A percentile compares a stretch with the other conserved stretches of the same genome.
Evolutionary conservation across 1,140 invertebrate species (phyloP).

Genomic region (Drosophila persimilis): DNA sequence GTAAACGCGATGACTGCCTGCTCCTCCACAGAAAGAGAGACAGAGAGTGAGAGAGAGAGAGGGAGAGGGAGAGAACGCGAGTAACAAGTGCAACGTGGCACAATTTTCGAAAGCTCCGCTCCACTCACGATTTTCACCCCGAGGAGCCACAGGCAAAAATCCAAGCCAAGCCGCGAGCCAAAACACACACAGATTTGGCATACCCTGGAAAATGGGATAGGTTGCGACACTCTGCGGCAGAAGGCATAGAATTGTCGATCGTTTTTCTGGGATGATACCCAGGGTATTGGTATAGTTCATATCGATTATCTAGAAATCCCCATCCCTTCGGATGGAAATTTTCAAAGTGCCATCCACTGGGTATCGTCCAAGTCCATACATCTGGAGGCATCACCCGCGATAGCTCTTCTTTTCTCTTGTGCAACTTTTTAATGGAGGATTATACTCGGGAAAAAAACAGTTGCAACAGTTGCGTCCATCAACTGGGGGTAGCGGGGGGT

Average conservation of each 20-base stretch:
- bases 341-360: not conserved
- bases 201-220: not conserved
- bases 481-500: conserved; percentile 54
- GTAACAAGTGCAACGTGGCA: conserved; percentile 78
- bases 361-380: not conserved
- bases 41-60: not conserved
- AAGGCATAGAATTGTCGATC: too few species aligned
- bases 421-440: conserved; percentile 67
- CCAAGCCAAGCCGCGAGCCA: conserved; percentile 45
- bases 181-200: conserved; percentile 42
- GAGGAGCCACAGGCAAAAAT: conserved; percentile 19
- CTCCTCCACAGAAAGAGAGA: not conserved
- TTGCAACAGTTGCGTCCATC: conserved; percentile 71
- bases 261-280: too few species aligned
- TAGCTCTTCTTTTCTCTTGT: conserved; percentile 16
- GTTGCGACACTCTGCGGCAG: too few species aligned
- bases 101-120: conserved; percentile 62
- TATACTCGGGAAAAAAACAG: conserved; percentile 52
- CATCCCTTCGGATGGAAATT: too few species aligned
- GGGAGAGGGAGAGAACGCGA: conserved; percentile 9
- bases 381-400: not conserved
- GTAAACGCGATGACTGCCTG: conserved; percentile 53
- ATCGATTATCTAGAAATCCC: too few species aligned
- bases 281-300: too few species aligned
- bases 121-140: conserved; percentile 78